phyloP scores from a whole-genome alignment of 37 sponge, comb jelly and placozoan genomes.

The Spongilla lacustris region DNA sequence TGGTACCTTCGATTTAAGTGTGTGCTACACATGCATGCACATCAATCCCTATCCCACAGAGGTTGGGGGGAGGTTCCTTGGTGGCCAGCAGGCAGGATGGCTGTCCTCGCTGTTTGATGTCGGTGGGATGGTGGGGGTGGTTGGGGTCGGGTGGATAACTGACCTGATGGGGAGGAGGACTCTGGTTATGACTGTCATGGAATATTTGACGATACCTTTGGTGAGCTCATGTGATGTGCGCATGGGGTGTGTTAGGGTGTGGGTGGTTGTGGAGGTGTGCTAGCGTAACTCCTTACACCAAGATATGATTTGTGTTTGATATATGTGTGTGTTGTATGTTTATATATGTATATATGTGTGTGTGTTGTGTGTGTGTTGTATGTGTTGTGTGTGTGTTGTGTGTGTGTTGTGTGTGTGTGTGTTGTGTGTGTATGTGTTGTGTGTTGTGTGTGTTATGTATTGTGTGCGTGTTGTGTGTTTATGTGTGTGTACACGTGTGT shows the following conservation, averaged over 20 bases:
- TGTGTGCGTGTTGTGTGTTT: too few relatives aligned
- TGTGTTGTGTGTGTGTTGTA: not conserved
- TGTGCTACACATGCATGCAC: not conserved
- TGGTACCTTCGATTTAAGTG: not conserved
- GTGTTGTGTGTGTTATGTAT: too few relatives aligned
- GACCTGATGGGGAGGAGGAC: not conserved
- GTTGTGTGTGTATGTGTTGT: too few relatives aligned
- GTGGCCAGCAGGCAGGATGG: slow-evolving; percentile 54
- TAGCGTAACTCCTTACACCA: too few relatives aligned
- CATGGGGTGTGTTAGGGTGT: not conserved
- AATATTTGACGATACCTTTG: not conserved
- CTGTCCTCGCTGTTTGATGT: slow-evolving; percentile 82
- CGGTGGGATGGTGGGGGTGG: slow-evolving; percentile 80
- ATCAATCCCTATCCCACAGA: not conserved
- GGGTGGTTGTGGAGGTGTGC: not conserved
- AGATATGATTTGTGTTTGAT: too few relatives aligned
- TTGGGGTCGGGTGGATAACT: not conserved
- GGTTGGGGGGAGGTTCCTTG: slow-evolving; percentile 13
- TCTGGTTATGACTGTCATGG: not conserved
- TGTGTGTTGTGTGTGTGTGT: too few relatives aligned
- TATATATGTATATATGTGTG: not conserved
- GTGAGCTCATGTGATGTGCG: not conserved
- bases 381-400: not conserved
- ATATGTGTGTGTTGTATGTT: slow-evolving; percentile 9
- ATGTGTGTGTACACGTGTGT: too few relatives aligned